A percentile compares a stretch with the other conserved stretches of the same genome.
Evolutionary conservation across 2,888 invertebrate genomes (phyloP).

Genomic region (Dioctria linearis): DNA sequence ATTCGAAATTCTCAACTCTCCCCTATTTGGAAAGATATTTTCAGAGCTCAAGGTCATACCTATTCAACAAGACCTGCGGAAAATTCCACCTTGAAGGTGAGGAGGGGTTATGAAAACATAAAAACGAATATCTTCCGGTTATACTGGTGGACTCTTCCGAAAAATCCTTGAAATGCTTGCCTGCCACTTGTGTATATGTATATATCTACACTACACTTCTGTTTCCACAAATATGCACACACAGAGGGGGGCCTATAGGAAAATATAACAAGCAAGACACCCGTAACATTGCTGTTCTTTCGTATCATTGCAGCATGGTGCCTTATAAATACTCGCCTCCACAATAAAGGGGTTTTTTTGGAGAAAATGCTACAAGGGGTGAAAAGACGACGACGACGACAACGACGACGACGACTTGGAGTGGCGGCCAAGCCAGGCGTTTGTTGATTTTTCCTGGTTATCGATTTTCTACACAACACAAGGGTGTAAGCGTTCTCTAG

Average conservation of each 20-base stretch:
- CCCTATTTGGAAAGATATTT: background rate
- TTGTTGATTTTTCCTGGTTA: conserved; percentile 50
- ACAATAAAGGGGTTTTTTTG: background rate
- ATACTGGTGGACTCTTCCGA: conserved; percentile 1
- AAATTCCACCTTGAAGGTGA: background rate
- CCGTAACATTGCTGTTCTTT: conserved; percentile 13
- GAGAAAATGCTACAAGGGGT: background rate
- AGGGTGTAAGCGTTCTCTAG: conserved; percentile 47
- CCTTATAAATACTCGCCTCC: background rate
- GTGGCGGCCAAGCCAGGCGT: conserved; percentile 6
- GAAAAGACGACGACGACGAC: background rate
- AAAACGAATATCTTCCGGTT: conserved; percentile 23
- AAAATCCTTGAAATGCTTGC: conserved; percentile 31
- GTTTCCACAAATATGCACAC: conserved; percentile 1
- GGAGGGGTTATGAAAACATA: background rate
- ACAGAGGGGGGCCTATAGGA: background rate
- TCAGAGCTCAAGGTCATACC: background rate
- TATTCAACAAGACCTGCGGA: background rate
- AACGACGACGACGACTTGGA: background rate
- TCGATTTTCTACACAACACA: conserved; percentile 43
- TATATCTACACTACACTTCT: background rate
- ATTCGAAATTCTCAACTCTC: too few relatives aligned
- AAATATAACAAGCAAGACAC: conserved; percentile 1
- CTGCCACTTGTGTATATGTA: background rate
- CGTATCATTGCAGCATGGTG: conserved; percentile 15